Percentiles rank a stretch among this genome's conserved stretches.
phyloP scores from a whole-genome alignment of 1,140 invertebrate genomes.

The Phortica variegata region DNA sequence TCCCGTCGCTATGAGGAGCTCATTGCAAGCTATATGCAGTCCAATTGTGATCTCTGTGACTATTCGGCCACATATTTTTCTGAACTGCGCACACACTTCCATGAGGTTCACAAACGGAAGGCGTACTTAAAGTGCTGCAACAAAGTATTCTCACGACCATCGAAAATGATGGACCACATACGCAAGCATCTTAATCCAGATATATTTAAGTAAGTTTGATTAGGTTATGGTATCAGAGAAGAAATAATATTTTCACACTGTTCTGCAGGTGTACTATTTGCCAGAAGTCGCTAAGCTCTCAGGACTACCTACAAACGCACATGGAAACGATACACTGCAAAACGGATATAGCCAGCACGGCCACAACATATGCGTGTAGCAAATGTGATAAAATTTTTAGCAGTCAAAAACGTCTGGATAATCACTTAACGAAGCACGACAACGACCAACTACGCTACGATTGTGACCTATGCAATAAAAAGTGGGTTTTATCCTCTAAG shows the following conservation, averaged over 20 bases:
- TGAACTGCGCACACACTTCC: conserved; percentile 38
- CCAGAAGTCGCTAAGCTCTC: conserved; percentile 43
- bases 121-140: conserved; percentile 48
- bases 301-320: conserved; percentile 42
- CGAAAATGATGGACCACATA: conserved; percentile 45
- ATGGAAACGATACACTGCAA: conserved; percentile 47
- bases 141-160: conserved; percentile 35
- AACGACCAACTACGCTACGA: conserved; percentile 38
- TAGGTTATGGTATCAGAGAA: not conserved
- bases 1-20: conserved; percentile 40
- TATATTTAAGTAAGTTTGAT: conserved; percentile 36
- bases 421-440: conserved; percentile 41
- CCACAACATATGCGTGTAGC: conserved; percentile 33
- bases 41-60: conserved; percentile 45
- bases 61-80: conserved; percentile 32
- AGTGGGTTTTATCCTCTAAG: conserved; percentile 13
- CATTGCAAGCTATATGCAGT: conserved; percentile 42
- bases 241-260: not conserved
- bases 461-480: conserved; percentile 44
- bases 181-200: conserved; percentile 49
- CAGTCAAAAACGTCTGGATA: conserved; percentile 34
- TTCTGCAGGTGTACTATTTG: conserved; percentile 39
- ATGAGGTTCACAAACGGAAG: conserved; percentile 35
- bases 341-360: conserved; percentile 29
- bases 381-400: conserved; percentile 44